Conservation (phyloP, 2,888 invertebrate species). For the Allacma fusca region DNA sequence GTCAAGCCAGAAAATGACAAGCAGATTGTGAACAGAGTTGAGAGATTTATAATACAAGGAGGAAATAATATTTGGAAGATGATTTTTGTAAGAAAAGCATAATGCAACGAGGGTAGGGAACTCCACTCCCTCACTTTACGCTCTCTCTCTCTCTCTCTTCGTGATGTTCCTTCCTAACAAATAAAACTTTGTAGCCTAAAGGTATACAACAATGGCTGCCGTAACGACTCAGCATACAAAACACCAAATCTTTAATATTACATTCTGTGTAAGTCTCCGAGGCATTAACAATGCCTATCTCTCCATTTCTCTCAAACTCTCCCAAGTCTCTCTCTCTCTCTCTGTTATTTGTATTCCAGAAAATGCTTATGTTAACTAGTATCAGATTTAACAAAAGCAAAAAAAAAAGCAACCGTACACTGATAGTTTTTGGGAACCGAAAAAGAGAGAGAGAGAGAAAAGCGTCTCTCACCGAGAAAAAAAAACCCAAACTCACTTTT, state of each 20-base stretch:
- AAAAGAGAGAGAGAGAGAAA: background rate
- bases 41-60: no score
- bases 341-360: slow-evolving; percentile 16
- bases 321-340: slow-evolving; percentile 27
- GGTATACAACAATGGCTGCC: slow-evolving; percentile 46
- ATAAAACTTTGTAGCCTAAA: slow-evolving; percentile 42
- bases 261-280: slow-evolving; percentile 37
- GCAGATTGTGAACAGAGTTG: no score
- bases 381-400: slow-evolving; percentile 34
- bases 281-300: slow-evolving; percentile 22
- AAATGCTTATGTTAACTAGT: slow-evolving; percentile 38
- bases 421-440: background rate
- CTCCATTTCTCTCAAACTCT: slow-evolving; percentile 14
- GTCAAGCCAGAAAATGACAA: no score
- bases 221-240: slow-evolving; percentile 42
- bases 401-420: slow-evolving; percentile 26
- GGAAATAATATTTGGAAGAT: no score
- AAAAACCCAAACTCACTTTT: background rate
- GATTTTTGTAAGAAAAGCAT: no score
- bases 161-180: slow-evolving; percentile 26
- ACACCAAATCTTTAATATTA: slow-evolving; percentile 47
- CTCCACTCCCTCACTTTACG: no score
- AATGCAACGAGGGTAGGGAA: no score
- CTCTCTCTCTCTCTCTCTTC: background rate
- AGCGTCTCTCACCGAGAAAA: slow-evolving; percentile 16